Base-by-base conservation (phyloP, 1,140 invertebrate genomes). In the Holcopasites calliopsidis region DNA sequence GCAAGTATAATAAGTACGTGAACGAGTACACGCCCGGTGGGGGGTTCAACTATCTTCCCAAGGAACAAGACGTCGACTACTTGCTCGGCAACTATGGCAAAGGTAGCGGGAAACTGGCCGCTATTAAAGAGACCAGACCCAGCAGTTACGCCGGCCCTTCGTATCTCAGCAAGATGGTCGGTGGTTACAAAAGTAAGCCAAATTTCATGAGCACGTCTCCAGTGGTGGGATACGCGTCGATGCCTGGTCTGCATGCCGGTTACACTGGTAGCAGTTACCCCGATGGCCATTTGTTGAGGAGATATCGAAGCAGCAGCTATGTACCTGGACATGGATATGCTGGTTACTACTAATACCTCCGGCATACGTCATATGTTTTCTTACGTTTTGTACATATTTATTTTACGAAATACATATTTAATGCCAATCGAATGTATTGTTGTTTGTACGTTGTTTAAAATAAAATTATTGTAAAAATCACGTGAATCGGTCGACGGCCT, bases 61-160 rank as follows among this genome's bases (percentile, higher is more conserved):
- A 77, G 31, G 77, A 71, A 0, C 84, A 70, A 10, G 71, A 80
- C 18, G 11, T 64, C 6, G 76, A 77, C 58, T 81, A 84, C 35
- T 40, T 49, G 31, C 18, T 78, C 4, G 33, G 31, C 38, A 75
- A 77, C 42, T 82, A 80, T 49, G 54, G 75, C 0, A 87, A 85
- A 49, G 71, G 61, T 7, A 33, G 62, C 21, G 79, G 77, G 0
- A 87, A 87, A 72, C 35, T 80, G 11, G 40, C 80, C 1, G 18
- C 79, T 13, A 76, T 87, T 35, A 87, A 87, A 49, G 77, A 87
- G 6, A 57, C 35, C 28, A 73, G 76, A 2, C 80, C 77, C 11
- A 54, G 64, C 1, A 61, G 31, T 61, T 80, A 82, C 23, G 52
- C 68, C 11, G 78, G 64, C 11, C 31, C 80, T 1, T 26, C 33